Conservation (phyloP, 2,888 invertebrate species). For the Sphinx pinastri region DNA sequence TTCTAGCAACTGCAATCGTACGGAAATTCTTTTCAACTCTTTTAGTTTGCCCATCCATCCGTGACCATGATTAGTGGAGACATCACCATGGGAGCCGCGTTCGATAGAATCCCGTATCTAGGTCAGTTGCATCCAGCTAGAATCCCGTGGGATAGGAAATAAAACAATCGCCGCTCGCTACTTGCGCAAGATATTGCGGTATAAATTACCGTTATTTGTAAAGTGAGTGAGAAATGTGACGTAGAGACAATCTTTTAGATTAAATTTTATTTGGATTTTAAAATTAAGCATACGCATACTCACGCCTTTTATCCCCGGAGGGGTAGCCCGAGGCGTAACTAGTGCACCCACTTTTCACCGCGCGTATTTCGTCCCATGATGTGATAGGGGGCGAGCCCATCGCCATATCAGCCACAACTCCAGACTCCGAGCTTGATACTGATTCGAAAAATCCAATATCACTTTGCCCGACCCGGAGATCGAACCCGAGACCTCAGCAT, state of each 20-base stretch:
- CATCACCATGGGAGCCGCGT: conserved; percentile 4
- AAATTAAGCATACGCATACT: too few species aligned
- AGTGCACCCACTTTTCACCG: too few species aligned
- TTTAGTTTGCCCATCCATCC: conserved; percentile 16
- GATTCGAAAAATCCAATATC: too few species aligned
- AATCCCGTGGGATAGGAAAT: conserved; percentile 11
- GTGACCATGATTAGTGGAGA: conserved; percentile 13
- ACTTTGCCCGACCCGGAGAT: too few species aligned
- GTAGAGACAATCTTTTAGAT: neutral
- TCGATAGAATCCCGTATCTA: conserved; percentile 13
- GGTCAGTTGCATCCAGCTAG: conserved; percentile 12
- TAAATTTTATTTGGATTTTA: neutral
- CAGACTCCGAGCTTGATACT: too few species aligned
- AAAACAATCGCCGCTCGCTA: conserved; percentile 10
- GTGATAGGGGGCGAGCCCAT: too few species aligned
- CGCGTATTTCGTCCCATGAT: too few species aligned
- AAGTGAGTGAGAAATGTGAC: conserved; percentile 16
- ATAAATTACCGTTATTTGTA: conserved; percentile 18
- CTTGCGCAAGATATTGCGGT: conserved; percentile 17
- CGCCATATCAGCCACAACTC: too few species aligned
- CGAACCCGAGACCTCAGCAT: too few species aligned
- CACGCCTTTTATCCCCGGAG: too few species aligned
- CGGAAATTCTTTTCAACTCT: neutral
- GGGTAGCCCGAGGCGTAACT: too few species aligned
- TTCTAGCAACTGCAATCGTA: neutral